Evolutionary conservation across 2,888 invertebrate genomes (phyloP), one percentile per base, ranked within the genome.

Genomic region (Physocephala rufipes): DNA sequence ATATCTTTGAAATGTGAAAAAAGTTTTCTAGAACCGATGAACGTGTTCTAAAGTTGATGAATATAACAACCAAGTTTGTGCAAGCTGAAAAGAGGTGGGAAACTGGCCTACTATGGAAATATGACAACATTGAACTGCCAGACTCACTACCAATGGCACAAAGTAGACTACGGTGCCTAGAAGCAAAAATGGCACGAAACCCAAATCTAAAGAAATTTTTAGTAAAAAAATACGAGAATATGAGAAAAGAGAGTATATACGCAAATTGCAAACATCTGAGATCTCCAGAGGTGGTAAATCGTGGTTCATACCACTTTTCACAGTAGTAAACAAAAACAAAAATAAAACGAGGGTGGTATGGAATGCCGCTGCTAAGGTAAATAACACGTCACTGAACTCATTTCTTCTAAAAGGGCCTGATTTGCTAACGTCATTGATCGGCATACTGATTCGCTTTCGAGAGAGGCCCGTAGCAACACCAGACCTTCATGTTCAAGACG

Each of bases 311-410:
- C 73, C 74, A 19, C 70, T 74, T 53, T 71, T 74, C 49, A 58
- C 67, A 12, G 71, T 30, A 73, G 75, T 43, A 59, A 74, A 77
- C 45, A 70, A 76, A 24, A 76, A 74, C 67, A 80, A 82, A 63
- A 76, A 74, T 0, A 75, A 74, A 12, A 75, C 78, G 71, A 71
- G 81, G 19, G 70, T 82, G 3, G 82, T 83, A 0, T 82, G 75
- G 73, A 81, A 83, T 67, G 80, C 81, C 2, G 82, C 81, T 0
- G 80, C 80, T 0, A 78, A 76, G 21, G 73, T 70, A 5, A 67
- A 78, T 9, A 80, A 80, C 5, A 30, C 73, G 0, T 76, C 75
- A 0, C 66, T 82, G 5, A 83, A 83, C 61, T 79, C 79, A n/a
- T 73, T 75, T 49, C 1, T 73, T 7, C 26, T 71, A 16, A 36